These are phyloP conservation scores for Peromyscus californicus DNA, from an alignment of 2,113 vertebrate genomes.

Conservation along the genomic window DNA sequence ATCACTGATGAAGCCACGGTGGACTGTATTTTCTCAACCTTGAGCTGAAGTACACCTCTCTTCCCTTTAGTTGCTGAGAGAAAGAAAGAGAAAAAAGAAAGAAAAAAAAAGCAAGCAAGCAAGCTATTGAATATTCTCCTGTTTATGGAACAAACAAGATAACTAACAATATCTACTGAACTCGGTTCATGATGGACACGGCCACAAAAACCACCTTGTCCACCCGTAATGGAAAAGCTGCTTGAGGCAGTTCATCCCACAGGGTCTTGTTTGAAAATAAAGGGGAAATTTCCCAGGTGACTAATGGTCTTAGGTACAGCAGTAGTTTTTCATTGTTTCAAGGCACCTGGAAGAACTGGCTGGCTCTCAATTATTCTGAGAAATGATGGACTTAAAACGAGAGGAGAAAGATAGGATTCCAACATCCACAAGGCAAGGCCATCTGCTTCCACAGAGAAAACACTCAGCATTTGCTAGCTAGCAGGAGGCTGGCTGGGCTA, in stretches of 20 bases:
- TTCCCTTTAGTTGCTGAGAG: not conserved
- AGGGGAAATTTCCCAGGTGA: conserved; percentile 58
- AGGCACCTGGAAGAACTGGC: conserved; percentile 72
- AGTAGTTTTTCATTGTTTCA: conserved; percentile 31
- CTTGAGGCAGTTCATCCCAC: conserved; percentile 41
- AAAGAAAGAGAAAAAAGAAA: not conserved
- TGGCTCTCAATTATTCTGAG: conserved; percentile 78
- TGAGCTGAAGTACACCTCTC: not conserved
- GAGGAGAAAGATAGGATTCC: conserved; percentile 71
- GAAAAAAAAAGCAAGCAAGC: not conserved
- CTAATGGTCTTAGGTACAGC: conserved; percentile 51
- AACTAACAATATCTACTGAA: conserved; percentile 4
- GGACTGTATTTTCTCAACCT: not conserved
- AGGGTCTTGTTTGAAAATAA: conserved; percentile 55
- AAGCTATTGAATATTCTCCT: not conserved
- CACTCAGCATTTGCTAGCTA: conserved; percentile 25
- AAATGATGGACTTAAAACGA: conserved; percentile 62
- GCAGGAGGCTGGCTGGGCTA: conserved; percentile 7
- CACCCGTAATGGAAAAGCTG: conserved; percentile 11
- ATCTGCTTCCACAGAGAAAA: conserved; percentile 67
- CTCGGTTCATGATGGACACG: not conserved
- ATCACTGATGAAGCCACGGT: too few species aligned
- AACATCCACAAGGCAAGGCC: conserved; percentile 15
- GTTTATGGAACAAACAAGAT: conserved; percentile 29
- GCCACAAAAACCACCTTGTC: conserved; percentile 53